Percentiles rank a stretch among this genome's conserved stretches.
Evolutionary conservation across 2,797 vertebrate genomes (phyloP).

Genomic region (Poeciliopsis infans): DNA sequence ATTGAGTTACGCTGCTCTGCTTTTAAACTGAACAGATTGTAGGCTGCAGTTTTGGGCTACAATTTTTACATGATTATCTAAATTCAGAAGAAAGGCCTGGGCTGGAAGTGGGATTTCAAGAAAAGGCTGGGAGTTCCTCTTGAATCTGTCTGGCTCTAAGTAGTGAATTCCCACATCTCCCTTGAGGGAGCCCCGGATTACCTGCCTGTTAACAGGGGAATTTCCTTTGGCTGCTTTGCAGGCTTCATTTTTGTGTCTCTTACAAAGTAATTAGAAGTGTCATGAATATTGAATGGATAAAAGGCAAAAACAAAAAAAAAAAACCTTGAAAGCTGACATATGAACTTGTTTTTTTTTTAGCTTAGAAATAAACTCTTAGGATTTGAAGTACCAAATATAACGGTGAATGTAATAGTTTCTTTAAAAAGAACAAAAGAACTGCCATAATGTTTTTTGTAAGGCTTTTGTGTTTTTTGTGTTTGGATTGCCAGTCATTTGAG

Average conservation of each 20-base stretch:
- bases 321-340: conserved; percentile 24
- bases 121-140: conserved; percentile 51
- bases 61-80: conserved; percentile 46
- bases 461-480: not conserved
- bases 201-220: conserved; percentile 38
- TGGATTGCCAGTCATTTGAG: not conserved
- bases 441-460: conserved; percentile 25
- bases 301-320: conserved; percentile 11
- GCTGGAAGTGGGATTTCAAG: conserved; percentile 49
- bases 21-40: conserved; percentile 13
- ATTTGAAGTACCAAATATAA: conserved; percentile 28
- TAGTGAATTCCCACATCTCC: conserved; percentile 60
- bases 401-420: conserved; percentile 27
- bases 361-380: conserved; percentile 17
- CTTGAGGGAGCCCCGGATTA: conserved; percentile 52
- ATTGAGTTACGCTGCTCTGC: not conserved
- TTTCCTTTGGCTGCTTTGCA: conserved; percentile 25
- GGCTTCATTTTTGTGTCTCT: conserved; percentile 5
- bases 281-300: conserved; percentile 15
- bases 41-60: conserved; percentile 25
- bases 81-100: conserved; percentile 26
- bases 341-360: conserved; percentile 24
- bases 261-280: conserved; percentile 21
- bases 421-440: conserved; percentile 15
- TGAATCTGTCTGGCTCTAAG: conserved; percentile 56